Evolutionary conservation across 2,888 invertebrate species (phyloP).

Genomic region (Amiota minor): DNA sequence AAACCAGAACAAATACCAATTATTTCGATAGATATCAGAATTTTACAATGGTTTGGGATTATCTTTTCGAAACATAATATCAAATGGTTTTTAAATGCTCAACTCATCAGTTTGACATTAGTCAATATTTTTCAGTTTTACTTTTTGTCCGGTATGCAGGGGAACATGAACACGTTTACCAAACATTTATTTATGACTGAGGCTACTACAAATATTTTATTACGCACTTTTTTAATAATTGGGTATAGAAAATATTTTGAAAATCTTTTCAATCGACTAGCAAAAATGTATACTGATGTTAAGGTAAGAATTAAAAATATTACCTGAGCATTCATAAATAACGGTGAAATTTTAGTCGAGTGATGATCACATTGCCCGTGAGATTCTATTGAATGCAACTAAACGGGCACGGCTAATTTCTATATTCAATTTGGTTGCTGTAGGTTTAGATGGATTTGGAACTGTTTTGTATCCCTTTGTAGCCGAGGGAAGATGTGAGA

Average conservation of each 20-base stretch:
- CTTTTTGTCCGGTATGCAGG: conserved; percentile 60
- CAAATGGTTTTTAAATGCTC: conserved; percentile 61
- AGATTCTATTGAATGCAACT: conserved; percentile 51
- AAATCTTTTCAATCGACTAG: conserved; percentile 56
- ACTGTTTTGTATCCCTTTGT: conserved; percentile 62
- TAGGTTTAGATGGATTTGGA: conserved; percentile 58
- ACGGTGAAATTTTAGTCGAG: conserved; percentile 32
- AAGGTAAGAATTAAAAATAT: conserved; percentile 44
- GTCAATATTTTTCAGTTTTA: conserved; percentile 66
- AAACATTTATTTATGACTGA: conserved; percentile 64
- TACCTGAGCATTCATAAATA: neutral
- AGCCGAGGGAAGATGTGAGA: conserved; percentile 52
- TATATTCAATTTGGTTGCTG: conserved; percentile 61
- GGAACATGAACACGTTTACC: conserved; percentile 60
- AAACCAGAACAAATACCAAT: conserved; percentile 61
- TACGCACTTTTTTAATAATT: conserved; percentile 63
- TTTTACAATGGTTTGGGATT: conserved; percentile 63
- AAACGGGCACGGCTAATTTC: conserved; percentile 59
- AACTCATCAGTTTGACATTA: conserved; percentile 59
- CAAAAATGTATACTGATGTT: conserved; percentile 58
- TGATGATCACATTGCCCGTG: conserved; percentile 44
- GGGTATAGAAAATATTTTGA: conserved; percentile 60
- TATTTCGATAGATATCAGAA: conserved; percentile 62
- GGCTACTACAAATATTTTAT: conserved; percentile 62
- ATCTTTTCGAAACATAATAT: conserved; percentile 53